Conservation (phyloP, 2,888 invertebrate species). For the Lamellibrachia satsuma region DNA sequence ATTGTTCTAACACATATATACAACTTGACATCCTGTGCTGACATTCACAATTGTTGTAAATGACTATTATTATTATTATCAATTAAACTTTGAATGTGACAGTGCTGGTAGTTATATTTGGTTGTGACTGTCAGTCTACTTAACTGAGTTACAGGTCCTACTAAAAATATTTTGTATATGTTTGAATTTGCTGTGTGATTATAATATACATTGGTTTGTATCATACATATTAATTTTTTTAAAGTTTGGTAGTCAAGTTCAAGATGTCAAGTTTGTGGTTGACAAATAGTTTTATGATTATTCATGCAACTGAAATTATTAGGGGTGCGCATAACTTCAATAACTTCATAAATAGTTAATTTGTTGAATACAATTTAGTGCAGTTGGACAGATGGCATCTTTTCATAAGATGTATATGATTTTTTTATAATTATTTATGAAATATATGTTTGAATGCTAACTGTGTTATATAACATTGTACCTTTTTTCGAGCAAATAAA, state of each 20-base stretch:
- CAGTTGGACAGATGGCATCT: too few species aligned
- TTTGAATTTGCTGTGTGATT: not conserved
- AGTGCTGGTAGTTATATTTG: not conserved
- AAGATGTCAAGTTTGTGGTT: too few species aligned
- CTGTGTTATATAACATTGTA: too few species aligned
- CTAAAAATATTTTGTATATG: not conserved
- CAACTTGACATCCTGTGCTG: not conserved
- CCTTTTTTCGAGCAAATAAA: too few species aligned
- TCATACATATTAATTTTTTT: too few species aligned
- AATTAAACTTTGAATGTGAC: not conserved
- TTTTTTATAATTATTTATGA: too few species aligned
- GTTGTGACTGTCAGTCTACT: not conserved
- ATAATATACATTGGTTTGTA: not conserved
- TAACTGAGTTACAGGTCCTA: not conserved
- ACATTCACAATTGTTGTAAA: not conserved
- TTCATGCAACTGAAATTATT: not conserved
- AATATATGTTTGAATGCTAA: too few species aligned
- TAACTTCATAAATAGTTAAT: not conserved
- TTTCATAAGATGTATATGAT: too few species aligned
- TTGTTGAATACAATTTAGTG: not conserved
- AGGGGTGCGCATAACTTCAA: not conserved
- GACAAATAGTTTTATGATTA: not conserved
- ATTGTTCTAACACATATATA: not conserved
- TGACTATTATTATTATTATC: not conserved
- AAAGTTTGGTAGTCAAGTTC: too few species aligned